Evolutionary conservation across 1,140 invertebrate species (phyloP).

Genomic region (Conus ventricosus): DNA sequence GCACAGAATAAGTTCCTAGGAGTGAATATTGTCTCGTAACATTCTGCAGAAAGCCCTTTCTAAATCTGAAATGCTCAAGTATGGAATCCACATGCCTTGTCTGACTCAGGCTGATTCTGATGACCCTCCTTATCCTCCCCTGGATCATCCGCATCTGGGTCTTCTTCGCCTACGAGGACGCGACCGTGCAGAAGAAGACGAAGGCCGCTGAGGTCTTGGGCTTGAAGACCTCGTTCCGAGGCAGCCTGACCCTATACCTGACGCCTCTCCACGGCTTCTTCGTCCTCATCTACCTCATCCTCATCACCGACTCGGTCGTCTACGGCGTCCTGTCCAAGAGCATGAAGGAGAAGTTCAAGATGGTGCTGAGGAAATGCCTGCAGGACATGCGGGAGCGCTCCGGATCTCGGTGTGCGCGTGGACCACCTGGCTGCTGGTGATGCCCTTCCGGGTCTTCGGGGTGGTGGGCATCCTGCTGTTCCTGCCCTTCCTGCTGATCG

Average conservation of each 20-base stretch:
- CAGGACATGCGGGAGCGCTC: slow-evolving; percentile 60
- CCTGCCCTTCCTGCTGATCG: slow-evolving; percentile 44
- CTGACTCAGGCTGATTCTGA: slow-evolving; percentile 22
- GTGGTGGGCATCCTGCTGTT: slow-evolving; percentile 51
- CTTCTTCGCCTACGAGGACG: slow-evolving; percentile 47
- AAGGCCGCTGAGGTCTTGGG: slow-evolving; percentile 9
- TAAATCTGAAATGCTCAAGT: too few relatives aligned
- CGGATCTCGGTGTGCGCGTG: slow-evolving; percentile 32
- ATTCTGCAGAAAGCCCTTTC: too few relatives aligned
- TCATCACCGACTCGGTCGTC: slow-evolving; percentile 47
- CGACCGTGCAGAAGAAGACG: neutral
- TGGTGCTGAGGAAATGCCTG: slow-evolving; percentile 53
- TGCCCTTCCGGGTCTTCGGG: slow-evolving; percentile 46
- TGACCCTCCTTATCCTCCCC: slow-evolving; percentile 41
- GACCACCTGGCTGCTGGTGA: slow-evolving; percentile 32
- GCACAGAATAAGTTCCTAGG: too few relatives aligned
- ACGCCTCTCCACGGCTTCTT: slow-evolving; percentile 57
- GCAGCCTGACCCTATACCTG: slow-evolving; percentile 50
- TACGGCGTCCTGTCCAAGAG: slow-evolving; percentile 46
- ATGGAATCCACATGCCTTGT: too few relatives aligned
- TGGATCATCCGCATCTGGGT: slow-evolving; percentile 52
- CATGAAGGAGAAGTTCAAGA: slow-evolving; percentile 51
- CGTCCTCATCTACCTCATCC: slow-evolving; percentile 51
- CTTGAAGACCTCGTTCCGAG: slow-evolving; percentile 34
- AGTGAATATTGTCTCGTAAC: too few relatives aligned